Percentiles rank a stretch among this genome's conserved stretches.
These are phyloP conservation scores for Thryonomys swinderianus DNA, from an alignment of 2,113 vertebrate species.

Conservation along the genomic window DNA sequence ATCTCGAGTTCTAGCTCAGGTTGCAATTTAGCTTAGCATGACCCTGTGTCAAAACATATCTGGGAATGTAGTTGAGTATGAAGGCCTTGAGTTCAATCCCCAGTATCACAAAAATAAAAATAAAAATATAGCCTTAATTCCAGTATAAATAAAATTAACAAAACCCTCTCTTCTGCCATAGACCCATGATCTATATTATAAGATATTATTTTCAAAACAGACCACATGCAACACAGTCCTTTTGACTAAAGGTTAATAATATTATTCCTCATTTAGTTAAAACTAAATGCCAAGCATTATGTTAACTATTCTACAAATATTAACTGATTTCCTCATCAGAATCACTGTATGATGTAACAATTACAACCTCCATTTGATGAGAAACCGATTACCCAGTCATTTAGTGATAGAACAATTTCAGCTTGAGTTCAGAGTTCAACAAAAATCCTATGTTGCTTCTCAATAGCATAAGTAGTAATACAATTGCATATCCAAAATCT, in stretches of 20 bases:
- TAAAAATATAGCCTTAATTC: slow-evolving; percentile 19
- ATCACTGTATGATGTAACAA: neutral
- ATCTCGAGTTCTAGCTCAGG: neutral
- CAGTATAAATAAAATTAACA: slow-evolving; percentile 33
- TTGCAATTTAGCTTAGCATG: neutral
- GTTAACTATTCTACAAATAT: slow-evolving; percentile 5
- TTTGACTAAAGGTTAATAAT: slow-evolving; percentile 1
- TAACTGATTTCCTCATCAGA: slow-evolving; percentile 31
- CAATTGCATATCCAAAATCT: neutral
- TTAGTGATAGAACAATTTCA: slow-evolving; percentile 23
- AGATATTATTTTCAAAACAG: slow-evolving; percentile 38
- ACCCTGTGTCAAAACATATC: neutral
- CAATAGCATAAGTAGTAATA: neutral
- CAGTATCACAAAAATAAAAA: neutral
- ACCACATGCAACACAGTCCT: slow-evolving; percentile 17
- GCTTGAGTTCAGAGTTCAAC: neutral
- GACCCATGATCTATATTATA: neutral
- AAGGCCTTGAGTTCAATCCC: neutral
- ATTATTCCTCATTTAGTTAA: slow-evolving; percentile 29
- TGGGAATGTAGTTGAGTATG: neutral
- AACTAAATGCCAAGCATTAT: slow-evolving; percentile 8
- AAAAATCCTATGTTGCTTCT: neutral
- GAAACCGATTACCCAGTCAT: slow-evolving; percentile 22
- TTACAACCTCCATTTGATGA: slow-evolving; percentile 11
- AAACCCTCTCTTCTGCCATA: slow-evolving; percentile 21